Evolutionary conservation across 2,888 invertebrate species (phyloP), one percentile per base, ranked within the genome.

Genomic region (Trimorus sp.): DNA sequence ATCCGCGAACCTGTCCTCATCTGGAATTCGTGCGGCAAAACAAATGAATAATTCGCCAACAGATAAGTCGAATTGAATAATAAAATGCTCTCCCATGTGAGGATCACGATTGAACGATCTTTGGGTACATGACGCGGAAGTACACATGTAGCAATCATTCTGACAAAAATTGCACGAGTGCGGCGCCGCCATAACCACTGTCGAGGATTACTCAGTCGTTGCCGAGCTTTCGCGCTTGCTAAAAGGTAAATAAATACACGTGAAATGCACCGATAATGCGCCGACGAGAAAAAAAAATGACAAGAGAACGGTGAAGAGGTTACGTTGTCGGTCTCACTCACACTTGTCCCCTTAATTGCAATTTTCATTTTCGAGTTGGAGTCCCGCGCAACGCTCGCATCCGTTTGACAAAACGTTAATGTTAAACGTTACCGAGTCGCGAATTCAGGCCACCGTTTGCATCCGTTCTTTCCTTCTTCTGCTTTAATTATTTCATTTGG

Each of bases 181-280:
- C 26, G 26, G 26, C 26, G 26, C 45, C 60, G 42, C 53, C 40
- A 62, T 68, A 76, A 76, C 53, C 48, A 51, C 59, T 60, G 49
- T 45, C 40, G 54, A 59, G 68, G 69, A 76, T 76, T 76, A 76
- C 68, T 59, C 62, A 56, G 69, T 69, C 68, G 42, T 60, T 66
- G 26, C 49, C 45, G 42, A 60, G 68, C 51, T 59, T 71, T 74
- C 48, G 56, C 56, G 54, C 48, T 58, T 36, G n/a, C 49, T 59
- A 59, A 69, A 58, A 59, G 12, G 38, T 49, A 69, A 69, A 69
- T 69, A 69, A 9, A 69, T 59, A 69, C 37, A 38, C 59, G 14
- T 58, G 58, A 49, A 58, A 59, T 40, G 69, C 12, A 40, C 49
- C 49, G 69, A 69, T 68, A 60, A 70, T 59, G 59, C 69, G 49